A percentile compares a stretch with the other conserved stretches of the same genome.
Evolutionary conservation across 2,797 vertebrate genomes (phyloP).

Genomic region (Thalassophryne amazonica): DNA sequence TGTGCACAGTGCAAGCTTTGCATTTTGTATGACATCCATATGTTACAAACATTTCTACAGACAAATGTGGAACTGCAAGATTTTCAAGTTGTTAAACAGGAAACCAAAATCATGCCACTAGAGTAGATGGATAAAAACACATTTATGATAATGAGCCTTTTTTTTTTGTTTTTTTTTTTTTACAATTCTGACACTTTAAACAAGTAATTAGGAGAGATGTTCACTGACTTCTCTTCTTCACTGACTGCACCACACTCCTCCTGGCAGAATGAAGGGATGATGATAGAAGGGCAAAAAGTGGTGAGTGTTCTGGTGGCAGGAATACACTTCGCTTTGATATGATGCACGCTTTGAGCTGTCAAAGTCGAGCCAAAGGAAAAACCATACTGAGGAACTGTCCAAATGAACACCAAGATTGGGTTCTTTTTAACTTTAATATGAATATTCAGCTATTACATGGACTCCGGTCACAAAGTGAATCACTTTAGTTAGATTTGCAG

Average conservation of each 20-base stretch:
- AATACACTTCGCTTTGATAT: conserved; percentile 44
- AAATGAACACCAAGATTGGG: conserved; percentile 2
- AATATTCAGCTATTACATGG: background rate
- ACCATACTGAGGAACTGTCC: conserved; percentile 9
- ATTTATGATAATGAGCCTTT: no score
- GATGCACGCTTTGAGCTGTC: conserved; percentile 22
- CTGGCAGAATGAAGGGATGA: background rate
- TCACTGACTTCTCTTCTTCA: conserved; percentile 24
- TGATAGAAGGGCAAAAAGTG: conserved; percentile 36
- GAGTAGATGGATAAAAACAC: no score
- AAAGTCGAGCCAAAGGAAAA: conserved; percentile 12
- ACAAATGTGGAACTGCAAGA: no score
- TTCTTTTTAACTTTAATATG: conserved; percentile 2
- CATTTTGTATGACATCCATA: no score
- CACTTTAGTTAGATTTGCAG: conserved; percentile 17
- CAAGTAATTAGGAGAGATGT: conserved; percentile 4
- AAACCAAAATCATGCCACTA: no score
- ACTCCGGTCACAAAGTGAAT: conserved; percentile 15
- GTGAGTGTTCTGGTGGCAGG: conserved; percentile 31
- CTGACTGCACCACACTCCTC: background rate
- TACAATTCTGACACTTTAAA: background rate
- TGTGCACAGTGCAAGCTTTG: no score
- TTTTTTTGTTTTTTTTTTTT: no score
- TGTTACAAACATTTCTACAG: no score
- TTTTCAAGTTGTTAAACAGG: no score